phyloP scores from a whole-genome alignment of 37 sponge, comb jelly and placozoan species.

The Hormiphora californensis region DNA sequence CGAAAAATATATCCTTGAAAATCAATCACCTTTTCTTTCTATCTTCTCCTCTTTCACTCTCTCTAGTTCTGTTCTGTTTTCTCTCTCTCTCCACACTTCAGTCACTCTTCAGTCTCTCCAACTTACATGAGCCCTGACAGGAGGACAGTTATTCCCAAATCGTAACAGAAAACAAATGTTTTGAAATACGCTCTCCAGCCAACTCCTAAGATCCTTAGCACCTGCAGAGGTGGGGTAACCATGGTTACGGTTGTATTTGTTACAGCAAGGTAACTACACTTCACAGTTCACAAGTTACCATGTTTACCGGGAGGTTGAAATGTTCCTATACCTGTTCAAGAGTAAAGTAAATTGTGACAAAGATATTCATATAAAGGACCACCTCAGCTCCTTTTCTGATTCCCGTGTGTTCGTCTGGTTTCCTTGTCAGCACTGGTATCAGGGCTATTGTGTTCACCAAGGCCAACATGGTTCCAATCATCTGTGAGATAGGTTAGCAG shows the following conservation, averaged over 20 bases:
- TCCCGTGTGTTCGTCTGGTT: background rate
- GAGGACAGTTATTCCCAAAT: background rate
- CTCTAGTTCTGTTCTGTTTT: too few species aligned
- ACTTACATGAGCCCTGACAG: background rate
- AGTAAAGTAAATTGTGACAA: slow-evolving; percentile 14
- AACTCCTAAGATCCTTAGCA: background rate
- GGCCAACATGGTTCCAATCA: slow-evolving; percentile 1
- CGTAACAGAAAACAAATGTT: background rate
- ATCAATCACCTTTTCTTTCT: too few species aligned
- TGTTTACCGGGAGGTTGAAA: too few species aligned
- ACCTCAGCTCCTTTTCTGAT: background rate
- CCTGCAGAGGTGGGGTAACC: background rate
- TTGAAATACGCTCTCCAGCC: background rate
- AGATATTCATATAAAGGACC: background rate
- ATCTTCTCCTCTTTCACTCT: too few species aligned
- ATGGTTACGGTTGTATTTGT: too few species aligned
- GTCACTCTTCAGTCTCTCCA: too few species aligned
- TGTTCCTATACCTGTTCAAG: slow-evolving; percentile 18
- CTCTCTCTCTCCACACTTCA: too few species aligned
- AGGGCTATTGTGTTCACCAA: background rate
- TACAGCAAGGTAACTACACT: too few species aligned
- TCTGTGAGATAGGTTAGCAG: background rate
- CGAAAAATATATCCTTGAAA: too few species aligned
- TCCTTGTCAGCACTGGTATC: background rate
- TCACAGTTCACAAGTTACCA: too few species aligned